Evolutionary conservation across 2,797 vertebrate genomes (phyloP), one percentile per base, ranked within the genome.

Genomic region (Tangara arthus): DNA sequence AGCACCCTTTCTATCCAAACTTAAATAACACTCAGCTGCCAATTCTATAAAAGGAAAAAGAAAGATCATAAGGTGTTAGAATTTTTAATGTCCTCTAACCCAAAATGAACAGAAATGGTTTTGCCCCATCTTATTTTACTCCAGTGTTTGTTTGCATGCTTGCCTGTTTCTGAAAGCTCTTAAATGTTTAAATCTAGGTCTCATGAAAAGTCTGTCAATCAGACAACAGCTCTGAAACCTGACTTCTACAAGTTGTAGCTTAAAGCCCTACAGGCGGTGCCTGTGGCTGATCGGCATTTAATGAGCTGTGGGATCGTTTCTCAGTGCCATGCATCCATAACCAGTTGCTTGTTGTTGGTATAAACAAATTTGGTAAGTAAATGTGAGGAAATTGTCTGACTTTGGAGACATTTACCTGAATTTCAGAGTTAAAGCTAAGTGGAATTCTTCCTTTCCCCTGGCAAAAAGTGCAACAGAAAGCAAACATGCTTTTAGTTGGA

Each of bases 401-500:
- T 94, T 89, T 79, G 27, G 41, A 96, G 92, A 84, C 65, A 41
- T 87, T 89, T 94, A 94, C 89, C 86, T 93, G 91, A 81, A 94
- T 97, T 91, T 96, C 86, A 87, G 82, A 88, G 69, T 90, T 85
- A 83, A 85, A 94, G 56, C 92, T 91, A 85, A 97, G 87, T 95
- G 84, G 82, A 95, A 93, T 69, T 35, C 91, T 87, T 61, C 70
- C 87, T 92, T 92, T 96, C 91, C 79, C 69, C 80, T 85, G 56
- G 60, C 86, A 89, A 94, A 77, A 87, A 84, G 44, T 81, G 86
- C 84, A 73, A 55, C 73, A 90, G 93, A 96, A 91, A 69, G 89
- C 80, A 93, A 92, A 93, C 86, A 80, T 84, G 84, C 72, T 82
- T 96, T 98, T 97, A 95, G 76, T 20, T 90, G 96, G 80, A 93